phyloP scores from a whole-genome alignment of 2,888 invertebrate species.

The Morpho achilles region DNA sequence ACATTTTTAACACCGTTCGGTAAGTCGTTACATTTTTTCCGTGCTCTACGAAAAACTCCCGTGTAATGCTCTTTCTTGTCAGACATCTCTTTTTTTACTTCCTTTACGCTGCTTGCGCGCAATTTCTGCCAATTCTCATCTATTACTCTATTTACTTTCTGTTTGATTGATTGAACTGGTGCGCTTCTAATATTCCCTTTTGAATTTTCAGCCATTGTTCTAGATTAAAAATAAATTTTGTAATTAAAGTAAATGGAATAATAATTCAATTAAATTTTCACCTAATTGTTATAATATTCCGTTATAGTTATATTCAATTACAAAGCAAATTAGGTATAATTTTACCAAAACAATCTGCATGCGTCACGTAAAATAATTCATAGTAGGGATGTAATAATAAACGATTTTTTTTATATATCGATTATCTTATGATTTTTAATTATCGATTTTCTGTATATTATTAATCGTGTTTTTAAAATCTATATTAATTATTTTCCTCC shows the following conservation, averaged over 20 bases:
- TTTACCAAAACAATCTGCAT: no score
- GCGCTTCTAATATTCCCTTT: constrained; percentile 53
- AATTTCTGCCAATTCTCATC: constrained; percentile 71
- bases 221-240: constrained; percentile 37
- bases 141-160: constrained; percentile 49
- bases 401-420: no score
- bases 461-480: no score
- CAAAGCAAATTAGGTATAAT: no score
- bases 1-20: constrained; percentile 35
- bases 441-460: no score
- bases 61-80: constrained; percentile 46
- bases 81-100: constrained; percentile 50
- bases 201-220: constrained; percentile 57
- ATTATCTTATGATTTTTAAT: no score
- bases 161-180: constrained; percentile 44
- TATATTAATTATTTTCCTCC: no score
- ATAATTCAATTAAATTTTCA: no score
- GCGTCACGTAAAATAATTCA: no score
- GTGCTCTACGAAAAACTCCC: constrained; percentile 56
- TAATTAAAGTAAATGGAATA: constrained; percentile 10
- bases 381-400: no score
- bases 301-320: no score
- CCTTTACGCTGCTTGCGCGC: constrained; percentile 53
- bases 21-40: constrained; percentile 48
- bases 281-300: no score